Conservation (phyloP, 2,888 invertebrate genomes). For the Calameuta pallipes region DNA sequence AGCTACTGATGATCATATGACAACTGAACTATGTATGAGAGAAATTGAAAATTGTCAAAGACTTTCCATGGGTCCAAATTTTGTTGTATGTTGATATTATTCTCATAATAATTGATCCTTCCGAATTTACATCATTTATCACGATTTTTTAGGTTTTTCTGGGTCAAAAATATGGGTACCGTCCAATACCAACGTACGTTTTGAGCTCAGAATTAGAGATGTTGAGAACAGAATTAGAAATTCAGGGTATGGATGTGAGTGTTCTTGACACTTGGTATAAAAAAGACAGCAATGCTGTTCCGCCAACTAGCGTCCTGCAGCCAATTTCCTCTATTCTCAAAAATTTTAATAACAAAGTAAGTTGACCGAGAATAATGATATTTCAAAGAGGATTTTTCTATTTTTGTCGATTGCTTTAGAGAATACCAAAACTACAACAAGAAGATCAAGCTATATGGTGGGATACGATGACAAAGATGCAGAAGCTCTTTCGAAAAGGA, state of each 20-base stretch:
- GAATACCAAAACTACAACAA: slow-evolving; percentile 94
- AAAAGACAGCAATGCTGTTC: slow-evolving; percentile 96
- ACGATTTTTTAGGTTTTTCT: slow-evolving; percentile 80
- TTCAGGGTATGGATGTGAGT: slow-evolving; percentile 83
- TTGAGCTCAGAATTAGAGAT: slow-evolving; percentile 90
- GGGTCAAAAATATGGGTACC: slow-evolving; percentile 98
- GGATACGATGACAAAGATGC: slow-evolving; percentile 96
- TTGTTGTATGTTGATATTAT: slow-evolving; percentile 75
- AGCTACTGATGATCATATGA: slow-evolving; percentile 99
- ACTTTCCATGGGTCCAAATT: slow-evolving; percentile 97
- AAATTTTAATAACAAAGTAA: slow-evolving; percentile 97
- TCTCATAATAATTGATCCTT: slow-evolving; percentile 1
- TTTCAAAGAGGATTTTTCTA: not conserved
- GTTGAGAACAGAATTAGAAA: slow-evolving; percentile 86
- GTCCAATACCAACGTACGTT: slow-evolving; percentile 96
- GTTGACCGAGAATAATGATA: slow-evolving; percentile 4
- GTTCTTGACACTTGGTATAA: slow-evolving; percentile 95
- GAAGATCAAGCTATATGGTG: slow-evolving; percentile 98
- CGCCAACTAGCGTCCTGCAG: slow-evolving; percentile 93
- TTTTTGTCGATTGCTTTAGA: slow-evolving; percentile 66
- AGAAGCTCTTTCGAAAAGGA: slow-evolving; percentile 92
- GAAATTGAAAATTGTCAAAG: slow-evolving; percentile 98
- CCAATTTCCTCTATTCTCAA: slow-evolving; percentile 97
- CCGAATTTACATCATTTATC: not conserved
- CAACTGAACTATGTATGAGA: slow-evolving; percentile 96